Percentiles rank a stretch among this genome's conserved stretches.
Conservation (phyloP, 1,140 invertebrate genomes). For the Diorhabda sublineata region DNA sequence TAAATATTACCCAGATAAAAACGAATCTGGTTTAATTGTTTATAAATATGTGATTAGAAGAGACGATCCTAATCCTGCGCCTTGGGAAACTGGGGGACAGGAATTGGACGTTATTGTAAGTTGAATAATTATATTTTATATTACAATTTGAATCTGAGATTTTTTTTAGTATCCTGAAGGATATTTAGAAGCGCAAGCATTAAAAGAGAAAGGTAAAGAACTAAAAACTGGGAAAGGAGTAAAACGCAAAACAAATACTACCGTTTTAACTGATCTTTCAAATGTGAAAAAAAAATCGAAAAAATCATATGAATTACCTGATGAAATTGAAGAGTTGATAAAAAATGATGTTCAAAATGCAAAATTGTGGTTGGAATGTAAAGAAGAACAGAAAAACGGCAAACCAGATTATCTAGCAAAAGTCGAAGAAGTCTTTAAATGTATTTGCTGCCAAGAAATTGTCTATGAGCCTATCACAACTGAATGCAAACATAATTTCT, state of each 20-base stretch:
- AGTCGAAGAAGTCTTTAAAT: conserved; percentile 66
- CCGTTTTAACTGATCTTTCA: not conserved
- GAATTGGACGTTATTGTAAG: conserved; percentile 54
- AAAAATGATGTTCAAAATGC: conserved; percentile 51
- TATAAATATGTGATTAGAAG: conserved; percentile 77
- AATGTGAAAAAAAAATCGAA: conserved; percentile 18
- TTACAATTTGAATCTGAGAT: not conserved
- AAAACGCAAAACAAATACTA: conserved; percentile 20
- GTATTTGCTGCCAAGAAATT: conserved; percentile 77
- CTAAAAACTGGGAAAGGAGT: conserved; percentile 3
- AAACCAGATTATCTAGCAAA: conserved; percentile 61
- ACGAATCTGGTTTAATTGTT: conserved; percentile 73
- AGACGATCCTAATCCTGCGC: conserved; percentile 75
- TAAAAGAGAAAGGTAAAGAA: conserved; percentile 45
- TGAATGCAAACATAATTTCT: conserved; percentile 73
- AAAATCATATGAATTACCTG: conserved; percentile 48
- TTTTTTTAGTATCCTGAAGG: conserved; percentile 56
- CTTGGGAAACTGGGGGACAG: conserved; percentile 76
- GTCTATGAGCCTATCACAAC: conserved; percentile 71
- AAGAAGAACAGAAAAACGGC: conserved; percentile 46
- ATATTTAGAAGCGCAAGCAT: conserved; percentile 63
- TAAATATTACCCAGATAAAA: conserved; percentile 78
- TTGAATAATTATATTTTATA: conserved; percentile 20
- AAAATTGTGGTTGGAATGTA: conserved; percentile 67
- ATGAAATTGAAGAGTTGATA: conserved; percentile 54